These are phyloP conservation scores for Perithous albicinctus DNA, from an alignment of 2,888 invertebrate species.

Conservation along the genomic window DNA sequence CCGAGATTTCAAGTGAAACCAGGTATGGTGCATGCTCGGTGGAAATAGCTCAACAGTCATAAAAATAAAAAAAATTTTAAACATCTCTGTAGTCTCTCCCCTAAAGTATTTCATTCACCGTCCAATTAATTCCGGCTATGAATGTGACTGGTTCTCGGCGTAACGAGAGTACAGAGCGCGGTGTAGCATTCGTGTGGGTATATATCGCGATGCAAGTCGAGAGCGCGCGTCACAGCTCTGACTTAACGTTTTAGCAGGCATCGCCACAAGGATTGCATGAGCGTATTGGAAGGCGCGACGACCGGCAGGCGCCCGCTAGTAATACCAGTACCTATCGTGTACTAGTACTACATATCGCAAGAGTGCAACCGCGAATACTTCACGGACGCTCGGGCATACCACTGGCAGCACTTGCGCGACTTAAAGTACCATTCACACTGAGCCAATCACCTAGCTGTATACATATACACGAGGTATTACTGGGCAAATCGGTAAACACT, in stretches of 20 bases:
- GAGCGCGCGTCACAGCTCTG: constrained; percentile 46
- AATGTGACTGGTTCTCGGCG: constrained; percentile 48
- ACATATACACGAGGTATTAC: too few relatives aligned
- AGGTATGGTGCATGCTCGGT: background rate
- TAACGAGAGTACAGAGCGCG: constrained; percentile 46
- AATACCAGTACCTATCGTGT: constrained; percentile 47
- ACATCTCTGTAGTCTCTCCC: constrained; percentile 7
- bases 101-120: constrained; percentile 21
- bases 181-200: background rate
- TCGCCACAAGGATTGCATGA: constrained; percentile 54
- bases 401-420: constrained; percentile 51
- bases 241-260: constrained; percentile 59
- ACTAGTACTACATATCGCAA: constrained; percentile 38
- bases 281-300: constrained; percentile 52
- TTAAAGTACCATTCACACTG: constrained; percentile 47
- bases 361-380: constrained; percentile 63
- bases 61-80: constrained; percentile 8
- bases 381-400: constrained; percentile 53
- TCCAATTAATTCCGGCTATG: constrained; percentile 9
- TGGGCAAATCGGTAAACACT: too few relatives aligned
- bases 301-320: constrained; percentile 45
- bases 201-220: constrained; percentile 38
- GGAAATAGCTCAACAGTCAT: background rate
- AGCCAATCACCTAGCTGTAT: too few relatives aligned
- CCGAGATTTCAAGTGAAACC: background rate